Conservation (phyloP, 2,888 invertebrate species). For the Patella pellucida region DNA sequence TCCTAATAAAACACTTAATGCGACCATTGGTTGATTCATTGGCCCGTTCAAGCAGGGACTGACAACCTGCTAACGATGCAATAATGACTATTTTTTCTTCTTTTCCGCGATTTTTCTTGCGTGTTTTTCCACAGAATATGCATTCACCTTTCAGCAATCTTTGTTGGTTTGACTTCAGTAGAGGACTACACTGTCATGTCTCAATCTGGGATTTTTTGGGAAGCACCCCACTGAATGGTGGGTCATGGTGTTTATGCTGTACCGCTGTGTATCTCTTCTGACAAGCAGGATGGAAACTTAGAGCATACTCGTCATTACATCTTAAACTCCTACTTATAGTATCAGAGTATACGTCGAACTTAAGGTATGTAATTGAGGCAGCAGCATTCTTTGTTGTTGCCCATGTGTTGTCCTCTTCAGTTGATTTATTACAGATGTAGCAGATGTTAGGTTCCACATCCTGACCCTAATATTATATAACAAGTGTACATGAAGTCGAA, state of each 20-base stretch:
- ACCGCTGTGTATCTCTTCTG: background rate
- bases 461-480: no score
- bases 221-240: background rate
- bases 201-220: background rate
- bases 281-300: no score
- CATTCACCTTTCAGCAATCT: constrained; percentile 18
- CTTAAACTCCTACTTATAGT: constrained; percentile 2
- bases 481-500: no score
- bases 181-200: background rate
- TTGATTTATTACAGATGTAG: background rate
- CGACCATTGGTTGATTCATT: no score
- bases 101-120: no score
- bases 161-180: constrained; percentile 17
- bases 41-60: no score
- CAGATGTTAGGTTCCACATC: background rate
- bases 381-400: constrained; percentile 11
- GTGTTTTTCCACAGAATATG: constrained; percentile 15
- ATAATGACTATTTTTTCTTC: no score
- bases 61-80: no score
- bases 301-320: background rate
- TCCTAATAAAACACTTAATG: no score
- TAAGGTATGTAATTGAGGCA: background rate
- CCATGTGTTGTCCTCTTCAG: constrained; percentile 17
- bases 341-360: constrained; percentile 13
- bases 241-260: background rate